Evolutionary conservation across 1,140 invertebrate species (phyloP), one percentile per base, ranked within the genome.

Genomic region (Ptiloglossa arizonensis): DNA sequence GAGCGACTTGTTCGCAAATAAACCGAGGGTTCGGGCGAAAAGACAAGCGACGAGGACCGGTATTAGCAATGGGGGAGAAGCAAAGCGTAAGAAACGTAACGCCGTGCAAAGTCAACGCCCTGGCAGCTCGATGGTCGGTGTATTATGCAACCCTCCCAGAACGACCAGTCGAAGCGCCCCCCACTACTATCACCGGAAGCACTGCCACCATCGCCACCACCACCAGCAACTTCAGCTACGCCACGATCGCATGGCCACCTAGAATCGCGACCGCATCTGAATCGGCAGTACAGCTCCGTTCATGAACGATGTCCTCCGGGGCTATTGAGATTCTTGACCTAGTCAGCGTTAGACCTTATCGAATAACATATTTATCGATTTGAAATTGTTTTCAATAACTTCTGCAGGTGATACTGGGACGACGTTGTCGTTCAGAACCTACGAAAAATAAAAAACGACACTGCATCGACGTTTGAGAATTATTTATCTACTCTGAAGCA

Each of bases 91-190:
- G 82, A 81, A 85, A 83, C 82, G 79, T 80, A 85, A 81, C 79
- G 83, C 66, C 84, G 83, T 44, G 79, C 83, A 87, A 89, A 90
- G 90, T 91, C 90, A 91, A 91, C 90, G 90, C 89, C 90, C 90
- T 91, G 86, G 68, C 84, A 84, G 85, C 89, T 88, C 87, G 82
- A 84, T 87, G 83, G 82, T 90, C 87, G 86, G 74, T 88, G 89
- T 87, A 89, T 90, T 91, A 90, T 90, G 90, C 89, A 90, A 91
- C 89, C 90, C 89, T 87, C 79, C 87, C 77, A 32, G 86, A 85
- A 73, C 85, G 70, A 87, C 85, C 85, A 84, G 79, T 84, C 86
- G 84, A 80, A 83, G 79, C 86, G 70, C 83, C 83, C 56, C 59
- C 59, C 74, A 50, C 67, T 67, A 60, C 76, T 77, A 17, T 41